Percentiles rank a stretch among this genome's conserved stretches.
Conservation (phyloP, 2,797 vertebrate genomes). For the Poeciliopsis presidionis region DNA sequence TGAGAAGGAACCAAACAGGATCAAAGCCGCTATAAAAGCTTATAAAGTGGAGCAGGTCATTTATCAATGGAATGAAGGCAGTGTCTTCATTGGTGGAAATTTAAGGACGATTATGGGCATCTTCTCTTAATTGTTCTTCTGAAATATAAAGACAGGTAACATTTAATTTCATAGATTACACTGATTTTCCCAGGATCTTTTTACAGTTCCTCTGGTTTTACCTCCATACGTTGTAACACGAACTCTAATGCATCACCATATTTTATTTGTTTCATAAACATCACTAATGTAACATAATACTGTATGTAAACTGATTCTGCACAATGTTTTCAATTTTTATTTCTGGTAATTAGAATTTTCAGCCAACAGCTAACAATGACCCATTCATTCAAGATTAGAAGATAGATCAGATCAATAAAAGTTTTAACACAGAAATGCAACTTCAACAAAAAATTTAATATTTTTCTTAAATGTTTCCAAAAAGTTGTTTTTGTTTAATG, state of each 20-base stretch:
- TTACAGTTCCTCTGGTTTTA: neutral
- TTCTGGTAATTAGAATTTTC: neutral
- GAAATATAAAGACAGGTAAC: neutral
- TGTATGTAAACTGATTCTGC: neutral
- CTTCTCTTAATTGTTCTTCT: neutral
- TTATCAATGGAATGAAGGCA: neutral
- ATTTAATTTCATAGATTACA: neutral
- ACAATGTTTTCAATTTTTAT: neutral
- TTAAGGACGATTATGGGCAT: neutral
- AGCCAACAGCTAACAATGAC: neutral
- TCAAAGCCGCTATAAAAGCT: neutral
- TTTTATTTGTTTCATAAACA: neutral
- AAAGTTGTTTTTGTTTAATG: neutral
- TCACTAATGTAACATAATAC: neutral
- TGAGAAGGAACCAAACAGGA: neutral
- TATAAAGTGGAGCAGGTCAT: neutral
- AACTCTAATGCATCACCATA: too few species aligned
- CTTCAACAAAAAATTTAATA: neutral
- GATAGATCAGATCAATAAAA: neutral
- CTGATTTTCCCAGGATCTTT: neutral
- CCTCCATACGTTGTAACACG: neutral
- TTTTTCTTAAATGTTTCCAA: neutral
- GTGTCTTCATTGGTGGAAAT: neutral
- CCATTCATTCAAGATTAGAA: neutral
- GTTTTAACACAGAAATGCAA: neutral